phyloP scores from a whole-genome alignment of 1,140 invertebrate species.

The Chrysoperla carnea region DNA sequence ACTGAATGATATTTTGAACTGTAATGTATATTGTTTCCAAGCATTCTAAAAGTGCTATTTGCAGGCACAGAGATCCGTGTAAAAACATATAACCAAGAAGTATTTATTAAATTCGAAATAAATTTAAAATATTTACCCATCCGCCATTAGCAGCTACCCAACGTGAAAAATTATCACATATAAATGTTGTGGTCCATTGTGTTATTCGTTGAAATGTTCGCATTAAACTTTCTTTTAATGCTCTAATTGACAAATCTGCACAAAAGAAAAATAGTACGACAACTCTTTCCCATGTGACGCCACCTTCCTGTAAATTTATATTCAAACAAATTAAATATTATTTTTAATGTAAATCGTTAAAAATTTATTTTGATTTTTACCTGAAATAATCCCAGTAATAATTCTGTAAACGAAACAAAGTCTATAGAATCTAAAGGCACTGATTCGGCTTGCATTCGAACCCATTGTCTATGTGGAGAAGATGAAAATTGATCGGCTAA shows the following conservation, averaged over 20 bases:
- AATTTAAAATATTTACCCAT: neutral
- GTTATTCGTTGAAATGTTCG: neutral
- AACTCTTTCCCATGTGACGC: constrained; percentile 2
- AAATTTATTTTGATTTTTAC: neutral
- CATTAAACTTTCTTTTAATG: neutral
- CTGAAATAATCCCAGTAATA: constrained; percentile 2
- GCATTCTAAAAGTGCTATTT: no score
- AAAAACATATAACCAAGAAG: no score
- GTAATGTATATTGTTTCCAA: no score
- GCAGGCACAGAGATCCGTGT: no score
- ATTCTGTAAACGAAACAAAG: constrained; percentile 1
- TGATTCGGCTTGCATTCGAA: neutral
- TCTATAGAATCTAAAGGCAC: neutral
- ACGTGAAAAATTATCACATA: neutral
- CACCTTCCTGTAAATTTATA: constrained; percentile 1
- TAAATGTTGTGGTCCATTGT: constrained; percentile 1
- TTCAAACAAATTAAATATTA: neutral
- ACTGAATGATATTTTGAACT: no score
- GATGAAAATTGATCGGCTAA: constrained; percentile 1
- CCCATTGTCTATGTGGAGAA: neutral
- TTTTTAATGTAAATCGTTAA: neutral
- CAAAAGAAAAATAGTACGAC: constrained; percentile 2
- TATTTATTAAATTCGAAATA: no score
- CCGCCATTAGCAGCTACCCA: neutral
- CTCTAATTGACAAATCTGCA: constrained; percentile 1